Evolutionary conservation across 2,113 vertebrate genomes (phyloP).

Genomic region (Entomyzon cyanotis): DNA sequence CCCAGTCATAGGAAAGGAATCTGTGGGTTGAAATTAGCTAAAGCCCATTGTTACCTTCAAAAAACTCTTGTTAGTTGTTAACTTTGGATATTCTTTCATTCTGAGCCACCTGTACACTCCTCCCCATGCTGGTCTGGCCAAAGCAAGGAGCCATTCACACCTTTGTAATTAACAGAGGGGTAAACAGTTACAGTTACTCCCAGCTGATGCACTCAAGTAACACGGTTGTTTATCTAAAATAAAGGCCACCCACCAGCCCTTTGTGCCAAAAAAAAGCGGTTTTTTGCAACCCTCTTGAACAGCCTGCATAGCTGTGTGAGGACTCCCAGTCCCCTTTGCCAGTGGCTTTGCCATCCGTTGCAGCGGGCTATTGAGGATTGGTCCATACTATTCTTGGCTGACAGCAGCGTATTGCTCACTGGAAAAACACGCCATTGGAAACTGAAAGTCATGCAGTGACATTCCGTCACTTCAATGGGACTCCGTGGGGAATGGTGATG

Average conservation of each 20-base stretch:
- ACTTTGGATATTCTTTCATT: background rate
- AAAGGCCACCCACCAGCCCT: background rate
- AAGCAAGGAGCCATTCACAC: background rate
- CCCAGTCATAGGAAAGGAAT: background rate
- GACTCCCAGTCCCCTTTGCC: background rate
- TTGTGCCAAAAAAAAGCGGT: background rate
- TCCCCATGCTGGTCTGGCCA: background rate
- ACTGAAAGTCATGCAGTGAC: background rate
- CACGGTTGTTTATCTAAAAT: background rate
- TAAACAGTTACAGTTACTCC: background rate
- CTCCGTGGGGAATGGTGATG: background rate
- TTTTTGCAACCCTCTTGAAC: background rate
- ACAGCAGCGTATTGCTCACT: background rate
- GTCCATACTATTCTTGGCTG: background rate
- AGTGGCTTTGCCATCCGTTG: background rate
- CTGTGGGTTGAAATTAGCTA: background rate
- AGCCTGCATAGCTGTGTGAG: background rate
- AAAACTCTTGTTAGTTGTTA: background rate
- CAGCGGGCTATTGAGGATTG: fast-evolving
- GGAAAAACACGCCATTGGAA: background rate
- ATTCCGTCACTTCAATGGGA: background rate
- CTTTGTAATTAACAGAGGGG: background rate
- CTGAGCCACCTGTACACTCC: background rate
- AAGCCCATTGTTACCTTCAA: background rate
- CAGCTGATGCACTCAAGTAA: background rate